These are phyloP conservation scores for Antechinus stuartii DNA, from an alignment of 2,113 vertebrate genomes.

Conservation along the genomic window DNA sequence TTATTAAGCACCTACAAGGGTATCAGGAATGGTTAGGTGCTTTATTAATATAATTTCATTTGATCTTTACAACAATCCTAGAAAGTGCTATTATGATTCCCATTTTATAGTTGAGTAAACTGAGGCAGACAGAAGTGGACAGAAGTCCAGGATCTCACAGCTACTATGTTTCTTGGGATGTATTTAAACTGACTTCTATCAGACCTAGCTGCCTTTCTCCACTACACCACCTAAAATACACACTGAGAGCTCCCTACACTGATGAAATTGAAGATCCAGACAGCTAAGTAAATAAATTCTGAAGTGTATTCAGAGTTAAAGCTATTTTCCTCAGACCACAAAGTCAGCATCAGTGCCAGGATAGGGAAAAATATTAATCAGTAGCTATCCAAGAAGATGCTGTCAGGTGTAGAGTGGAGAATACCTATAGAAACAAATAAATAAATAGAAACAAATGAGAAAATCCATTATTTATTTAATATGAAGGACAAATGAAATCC, in stretches of 20 bases:
- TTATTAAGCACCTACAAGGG: background rate
- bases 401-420: constrained; percentile 40
- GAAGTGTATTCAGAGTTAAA: background rate
- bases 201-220: background rate
- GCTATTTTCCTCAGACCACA: constrained; percentile 45
- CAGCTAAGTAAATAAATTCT: background rate
- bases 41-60: background rate
- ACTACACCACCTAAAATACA: background rate
- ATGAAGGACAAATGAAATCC: constrained; percentile 63
- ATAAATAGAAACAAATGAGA: background rate
- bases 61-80: background rate
- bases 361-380: constrained; percentile 32
- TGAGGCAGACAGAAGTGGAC: background rate
- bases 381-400: constrained; percentile 37
- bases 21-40: background rate
- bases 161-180: background rate
- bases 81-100: background rate
- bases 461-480: constrained; percentile 24
- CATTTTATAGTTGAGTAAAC: background rate
- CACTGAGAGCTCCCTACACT: background rate
- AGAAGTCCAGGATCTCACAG: background rate
- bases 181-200: background rate
- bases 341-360: constrained; percentile 44
- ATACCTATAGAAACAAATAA: constrained; percentile 45
- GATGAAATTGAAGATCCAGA: background rate